phyloP scores from a whole-genome alignment of 2,113 vertebrate species.

The Corythornis vintsioides region DNA sequence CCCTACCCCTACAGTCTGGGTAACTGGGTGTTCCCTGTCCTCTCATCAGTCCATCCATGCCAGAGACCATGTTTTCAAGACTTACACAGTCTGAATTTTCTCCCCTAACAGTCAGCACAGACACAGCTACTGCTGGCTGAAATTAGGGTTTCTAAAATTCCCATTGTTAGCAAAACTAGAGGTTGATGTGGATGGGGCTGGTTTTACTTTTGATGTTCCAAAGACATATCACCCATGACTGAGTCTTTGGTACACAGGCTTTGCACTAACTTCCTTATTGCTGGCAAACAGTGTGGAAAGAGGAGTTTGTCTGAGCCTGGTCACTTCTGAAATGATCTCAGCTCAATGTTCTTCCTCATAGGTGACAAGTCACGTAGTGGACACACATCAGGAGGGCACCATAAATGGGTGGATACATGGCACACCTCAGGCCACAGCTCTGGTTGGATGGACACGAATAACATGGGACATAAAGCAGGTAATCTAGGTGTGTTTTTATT shows the following conservation, averaged over 20 bases:
- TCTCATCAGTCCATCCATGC: background rate
- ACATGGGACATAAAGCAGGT: rapidly evolving
- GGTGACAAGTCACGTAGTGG: rapidly evolving
- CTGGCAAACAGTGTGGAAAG: background rate
- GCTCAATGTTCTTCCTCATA: background rate
- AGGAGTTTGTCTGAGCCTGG: background rate
- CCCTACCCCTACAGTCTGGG: background rate
- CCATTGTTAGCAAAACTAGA: background rate
- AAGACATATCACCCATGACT: background rate
- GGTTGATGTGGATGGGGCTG: background rate
- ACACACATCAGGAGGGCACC: background rate
- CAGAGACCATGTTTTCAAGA: background rate
- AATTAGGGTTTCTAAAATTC: background rate
- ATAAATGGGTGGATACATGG: rapidly evolving
- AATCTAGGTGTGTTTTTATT: background rate
- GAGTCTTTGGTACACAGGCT: background rate
- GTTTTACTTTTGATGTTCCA: background rate
- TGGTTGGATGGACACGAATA: background rate
- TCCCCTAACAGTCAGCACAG: background rate
- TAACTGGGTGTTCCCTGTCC: background rate
- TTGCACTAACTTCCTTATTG: background rate
- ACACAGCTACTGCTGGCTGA: background rate
- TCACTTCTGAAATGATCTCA: background rate
- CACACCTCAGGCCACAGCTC: too few relatives aligned
- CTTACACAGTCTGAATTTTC: background rate